Evolutionary conservation across 2,888 invertebrate genomes (phyloP).

Genomic region (Aspidiotus destructor): DNA sequence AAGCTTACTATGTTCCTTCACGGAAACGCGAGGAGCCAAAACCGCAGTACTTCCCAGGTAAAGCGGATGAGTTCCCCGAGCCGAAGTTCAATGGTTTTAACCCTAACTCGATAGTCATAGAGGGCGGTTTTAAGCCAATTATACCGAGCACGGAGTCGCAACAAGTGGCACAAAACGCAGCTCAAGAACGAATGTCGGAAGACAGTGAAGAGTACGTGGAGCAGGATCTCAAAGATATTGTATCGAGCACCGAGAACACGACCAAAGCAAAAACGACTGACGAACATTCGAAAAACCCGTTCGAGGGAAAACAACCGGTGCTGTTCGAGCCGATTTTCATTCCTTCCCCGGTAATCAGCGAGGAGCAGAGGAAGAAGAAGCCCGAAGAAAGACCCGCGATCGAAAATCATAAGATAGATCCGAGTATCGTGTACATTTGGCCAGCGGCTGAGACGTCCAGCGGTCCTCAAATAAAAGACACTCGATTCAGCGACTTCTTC

Average conservation of each 20-base stretch:
- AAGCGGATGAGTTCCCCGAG: conserved; percentile 7
- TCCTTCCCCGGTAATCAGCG: conserved; percentile 62
- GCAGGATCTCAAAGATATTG: conserved; percentile 36
- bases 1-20: conserved; percentile 1
- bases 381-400: conserved; percentile 33
- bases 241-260: conserved; percentile 39
- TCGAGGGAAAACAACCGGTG: conserved; percentile 47
- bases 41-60: neutral
- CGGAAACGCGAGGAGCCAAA: conserved; percentile 19
- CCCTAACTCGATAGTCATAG: conserved; percentile 68
- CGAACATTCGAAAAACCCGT: conserved; percentile 41
- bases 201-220: conserved; percentile 46
- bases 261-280: conserved; percentile 39
- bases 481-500: conserved; percentile 4
- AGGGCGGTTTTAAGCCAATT: conserved; percentile 76
- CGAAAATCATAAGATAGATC: conserved; percentile 21
- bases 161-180: conserved; percentile 43
- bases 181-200: conserved; percentile 47
- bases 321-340: conserved; percentile 72
- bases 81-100: conserved; percentile 47
- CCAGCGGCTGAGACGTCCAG: conserved; percentile 6
- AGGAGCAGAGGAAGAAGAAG: conserved; percentile 41
- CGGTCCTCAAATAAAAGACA: neutral
- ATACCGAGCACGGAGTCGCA: conserved; percentile 45
- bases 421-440: conserved; percentile 23